Percentiles rank a stretch among this genome's conserved stretches.
Evolutionary conservation across 2,113 vertebrate genomes (phyloP).

Genomic region (Oryzias woworae): DNA sequence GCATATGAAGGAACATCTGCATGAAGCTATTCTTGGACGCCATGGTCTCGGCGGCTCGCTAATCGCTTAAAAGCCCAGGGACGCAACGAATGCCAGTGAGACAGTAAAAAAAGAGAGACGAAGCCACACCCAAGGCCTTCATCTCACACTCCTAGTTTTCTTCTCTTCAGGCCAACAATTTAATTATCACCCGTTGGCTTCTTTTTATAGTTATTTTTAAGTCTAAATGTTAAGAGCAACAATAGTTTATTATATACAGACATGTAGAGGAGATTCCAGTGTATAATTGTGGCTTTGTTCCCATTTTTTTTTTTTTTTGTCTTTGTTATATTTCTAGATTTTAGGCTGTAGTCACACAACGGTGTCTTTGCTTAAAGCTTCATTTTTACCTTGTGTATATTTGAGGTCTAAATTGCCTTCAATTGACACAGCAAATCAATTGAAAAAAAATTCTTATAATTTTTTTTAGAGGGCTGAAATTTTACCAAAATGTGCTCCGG

Average conservation of each 20-base stretch:
- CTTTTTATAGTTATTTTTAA: conserved; percentile 45
- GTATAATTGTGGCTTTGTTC: too few species aligned
- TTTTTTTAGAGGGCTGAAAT: too few species aligned
- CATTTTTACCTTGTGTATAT: too few species aligned
- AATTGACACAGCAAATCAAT: too few species aligned
- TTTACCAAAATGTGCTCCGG: too few species aligned
- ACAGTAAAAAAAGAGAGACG: conserved; percentile 13
- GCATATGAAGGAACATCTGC: conserved; percentile 77
- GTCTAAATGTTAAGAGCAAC: conserved; percentile 28
- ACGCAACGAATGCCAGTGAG: conserved; percentile 67
- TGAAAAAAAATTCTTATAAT: too few species aligned
- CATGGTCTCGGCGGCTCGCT: conserved; percentile 62
- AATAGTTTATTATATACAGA: conserved; percentile 10
- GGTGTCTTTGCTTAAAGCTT: too few species aligned
- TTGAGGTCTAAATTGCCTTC: too few species aligned
- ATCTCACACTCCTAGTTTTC: conserved; percentile 49
- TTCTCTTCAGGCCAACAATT: conserved; percentile 55
- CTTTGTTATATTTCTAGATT: too few species aligned
- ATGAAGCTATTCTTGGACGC: conserved; percentile 67
- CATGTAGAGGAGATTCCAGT: too few species aligned
- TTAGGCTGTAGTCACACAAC: too few species aligned
- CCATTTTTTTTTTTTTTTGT: too few species aligned
- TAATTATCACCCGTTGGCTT: conserved; percentile 55
- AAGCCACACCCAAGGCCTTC: conserved; percentile 57
- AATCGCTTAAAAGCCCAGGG: conserved; percentile 69